Evolutionary conservation across 2,888 invertebrate species (phyloP).

Genomic region (Hoplodrina blanda): DNA sequence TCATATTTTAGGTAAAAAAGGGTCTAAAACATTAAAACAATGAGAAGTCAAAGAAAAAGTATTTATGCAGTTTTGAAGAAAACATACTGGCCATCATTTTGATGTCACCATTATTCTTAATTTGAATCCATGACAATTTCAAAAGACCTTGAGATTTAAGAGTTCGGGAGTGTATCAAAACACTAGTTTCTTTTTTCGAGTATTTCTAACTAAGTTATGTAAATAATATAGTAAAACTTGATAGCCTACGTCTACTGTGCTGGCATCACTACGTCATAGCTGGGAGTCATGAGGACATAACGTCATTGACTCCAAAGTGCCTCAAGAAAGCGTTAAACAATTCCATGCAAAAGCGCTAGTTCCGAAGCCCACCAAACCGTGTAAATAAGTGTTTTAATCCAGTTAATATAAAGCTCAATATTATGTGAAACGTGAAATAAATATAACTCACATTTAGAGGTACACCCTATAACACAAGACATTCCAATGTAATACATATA

Average conservation of each 20-base stretch:
- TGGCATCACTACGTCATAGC: constrained; percentile 52
- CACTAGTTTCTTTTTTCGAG: neutral
- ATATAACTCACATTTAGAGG: constrained; percentile 61
- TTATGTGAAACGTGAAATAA: constrained; percentile 48
- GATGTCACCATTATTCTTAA: neutral
- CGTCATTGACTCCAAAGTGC: constrained; percentile 82
- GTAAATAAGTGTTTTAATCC: constrained; percentile 37
- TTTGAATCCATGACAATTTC: neutral
- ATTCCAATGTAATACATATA: constrained; percentile 54
- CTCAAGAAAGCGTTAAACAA: constrained; percentile 62
- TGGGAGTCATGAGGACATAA: constrained; percentile 87
- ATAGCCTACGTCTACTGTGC: constrained; percentile 50
- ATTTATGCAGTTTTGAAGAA: neutral
- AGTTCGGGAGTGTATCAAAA: neutral
- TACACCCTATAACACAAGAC: constrained; percentile 60
- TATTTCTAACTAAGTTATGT: neutral
- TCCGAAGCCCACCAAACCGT: constrained; percentile 54
- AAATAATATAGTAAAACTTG: constrained; percentile 39
- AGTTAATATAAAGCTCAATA: constrained; percentile 58
- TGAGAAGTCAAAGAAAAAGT: neutral
- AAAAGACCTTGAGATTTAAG: neutral
- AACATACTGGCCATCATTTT: neutral
- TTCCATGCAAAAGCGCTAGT: constrained; percentile 70
- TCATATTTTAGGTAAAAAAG: neutral
- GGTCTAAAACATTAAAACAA: neutral